Percentiles rank a stretch among this genome's conserved stretches.
Conservation (phyloP, 2,113 vertebrate genomes). For the Chamaea fasciata region DNA sequence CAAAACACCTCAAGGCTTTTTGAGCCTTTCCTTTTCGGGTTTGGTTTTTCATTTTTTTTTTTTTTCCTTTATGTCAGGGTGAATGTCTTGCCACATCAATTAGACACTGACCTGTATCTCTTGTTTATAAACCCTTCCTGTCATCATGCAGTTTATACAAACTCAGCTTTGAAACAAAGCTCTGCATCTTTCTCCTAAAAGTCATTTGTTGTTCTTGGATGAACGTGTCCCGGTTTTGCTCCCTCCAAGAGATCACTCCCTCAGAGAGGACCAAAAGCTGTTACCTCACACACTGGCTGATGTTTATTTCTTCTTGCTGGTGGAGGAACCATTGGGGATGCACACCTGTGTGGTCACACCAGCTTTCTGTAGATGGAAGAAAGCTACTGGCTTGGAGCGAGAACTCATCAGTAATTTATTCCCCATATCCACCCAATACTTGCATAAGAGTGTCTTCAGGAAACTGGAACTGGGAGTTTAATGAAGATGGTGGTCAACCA, state of each 20-base stretch:
- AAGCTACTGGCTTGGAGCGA: background rate
- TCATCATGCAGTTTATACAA: background rate
- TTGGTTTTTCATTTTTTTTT: background rate
- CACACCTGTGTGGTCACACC: background rate
- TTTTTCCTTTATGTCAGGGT: background rate
- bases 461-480: background rate
- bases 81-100: background rate
- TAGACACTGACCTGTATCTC: background rate
- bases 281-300: background rate
- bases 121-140: background rate
- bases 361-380: background rate
- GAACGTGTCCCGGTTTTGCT: background rate
- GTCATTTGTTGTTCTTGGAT: background rate
- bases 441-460: background rate
- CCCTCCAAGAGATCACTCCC: background rate
- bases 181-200: background rate
- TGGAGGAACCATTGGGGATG: background rate
- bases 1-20: background rate
- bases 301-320: background rate
- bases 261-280: background rate
- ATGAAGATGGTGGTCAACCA: background rate
- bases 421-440: background rate
- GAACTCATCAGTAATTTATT: background rate
- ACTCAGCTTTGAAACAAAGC: background rate
- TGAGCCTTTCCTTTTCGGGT: background rate